A percentile compares a stretch with the other conserved stretches of the same genome.
These are phyloP conservation scores for Scrobipalpa costella DNA, from an alignment of 2,888 invertebrate genomes.

Conservation along the genomic window DNA sequence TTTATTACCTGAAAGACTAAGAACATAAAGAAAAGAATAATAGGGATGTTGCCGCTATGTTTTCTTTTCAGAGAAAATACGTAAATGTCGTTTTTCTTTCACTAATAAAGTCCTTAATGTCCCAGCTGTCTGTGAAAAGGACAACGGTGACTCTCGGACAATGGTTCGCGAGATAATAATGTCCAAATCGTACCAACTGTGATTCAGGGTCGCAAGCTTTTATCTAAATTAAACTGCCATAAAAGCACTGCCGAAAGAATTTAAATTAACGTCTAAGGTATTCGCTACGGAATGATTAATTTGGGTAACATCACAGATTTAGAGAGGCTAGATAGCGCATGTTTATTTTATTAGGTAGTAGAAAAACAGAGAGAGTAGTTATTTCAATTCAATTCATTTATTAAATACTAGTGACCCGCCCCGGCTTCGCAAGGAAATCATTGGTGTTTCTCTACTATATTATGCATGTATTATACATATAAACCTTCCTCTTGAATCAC, in stretches of 20 bases:
- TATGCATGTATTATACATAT: too few species aligned
- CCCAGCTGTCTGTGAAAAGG: conserved; percentile 19
- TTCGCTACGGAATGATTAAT: conserved; percentile 26
- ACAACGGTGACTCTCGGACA: conserved; percentile 33
- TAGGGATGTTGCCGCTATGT: neutral
- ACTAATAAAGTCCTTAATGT: neutral
- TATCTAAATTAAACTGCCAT: conserved; percentile 33
- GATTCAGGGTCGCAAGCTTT: conserved; percentile 32
- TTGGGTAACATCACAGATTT: conserved; percentile 13
- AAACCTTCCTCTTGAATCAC: too few species aligned
- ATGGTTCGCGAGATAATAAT: conserved; percentile 27
- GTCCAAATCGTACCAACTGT: conserved; percentile 24
- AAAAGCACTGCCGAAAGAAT: conserved; percentile 30
- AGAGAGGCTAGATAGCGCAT: neutral
- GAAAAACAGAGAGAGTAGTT: too few species aligned
- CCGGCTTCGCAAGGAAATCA: too few species aligned
- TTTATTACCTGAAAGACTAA: neutral
- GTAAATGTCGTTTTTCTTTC: neutral
- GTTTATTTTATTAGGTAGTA: neutral
- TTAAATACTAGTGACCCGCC: too few species aligned
- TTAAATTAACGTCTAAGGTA: conserved; percentile 29
- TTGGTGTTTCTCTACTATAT: too few species aligned
- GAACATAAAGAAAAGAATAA: neutral
- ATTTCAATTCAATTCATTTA: too few species aligned
- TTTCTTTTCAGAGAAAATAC: neutral